Evolutionary conservation across 1,140 invertebrate species (phyloP), one percentile per base, ranked within the genome.

Genomic region (Pissodes strobi): DNA sequence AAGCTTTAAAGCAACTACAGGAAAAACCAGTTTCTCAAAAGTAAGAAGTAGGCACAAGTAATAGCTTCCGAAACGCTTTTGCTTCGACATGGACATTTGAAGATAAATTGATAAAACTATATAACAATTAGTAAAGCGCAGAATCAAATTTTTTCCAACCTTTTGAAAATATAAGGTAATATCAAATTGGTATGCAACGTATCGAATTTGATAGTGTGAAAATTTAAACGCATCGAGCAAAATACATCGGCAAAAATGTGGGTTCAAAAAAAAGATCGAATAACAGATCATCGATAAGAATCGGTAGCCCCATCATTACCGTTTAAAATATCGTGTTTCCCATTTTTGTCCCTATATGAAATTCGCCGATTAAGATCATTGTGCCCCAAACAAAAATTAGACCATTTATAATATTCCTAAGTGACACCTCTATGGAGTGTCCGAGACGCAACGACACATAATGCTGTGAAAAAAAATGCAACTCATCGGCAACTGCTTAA

Each of bases 371-470:
- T 67, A 23, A 38, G 51, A 64, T 59, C 48, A 63, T 68, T 58
- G 60, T 67, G 52, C 41, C 58, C 64, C 18, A 57, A 61, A 67
- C 61, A 64, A 59, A 62, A 68, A 68, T 68, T 69, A 62, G 60
- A 72, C 66, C 70, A 72, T 72, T 69, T 72, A 70, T 70, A 72
- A 69, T 70, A 70, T 72, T 69, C 63, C 62, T 70, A 70, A 69
- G 70, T 72, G 70, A 72, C 70, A 69, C 53, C 59, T 72, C 68
- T 60, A 68, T 68, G 60, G 60, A 48, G 64, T 68, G 68, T 69
- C 70, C 68, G 66, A 69, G 59, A 65, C 67, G 67, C 61, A 69
- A 69, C 53, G 51, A 62, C 66, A 72, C 59, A 59, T 57, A 69
- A 69, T 56, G 46, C 38, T 53, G 34, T 64, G 56, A 58, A 72